These are phyloP conservation scores for Meandrina meandrites DNA, from an alignment of 92 coral and sea anemone species.

Conservation along the genomic window DNA sequence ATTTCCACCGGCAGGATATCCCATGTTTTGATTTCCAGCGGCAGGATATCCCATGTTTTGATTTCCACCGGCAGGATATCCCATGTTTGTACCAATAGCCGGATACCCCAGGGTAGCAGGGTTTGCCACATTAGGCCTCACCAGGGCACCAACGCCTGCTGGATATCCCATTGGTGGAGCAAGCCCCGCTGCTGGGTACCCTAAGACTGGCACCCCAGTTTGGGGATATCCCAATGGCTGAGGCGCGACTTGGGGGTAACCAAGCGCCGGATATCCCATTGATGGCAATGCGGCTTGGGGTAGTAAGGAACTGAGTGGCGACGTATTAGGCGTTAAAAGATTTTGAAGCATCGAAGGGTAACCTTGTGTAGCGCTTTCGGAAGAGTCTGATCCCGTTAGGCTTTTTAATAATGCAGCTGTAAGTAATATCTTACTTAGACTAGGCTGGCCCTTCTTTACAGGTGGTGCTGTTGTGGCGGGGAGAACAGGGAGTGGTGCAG, in stretches of 20 bases:
- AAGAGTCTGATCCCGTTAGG: conserved; percentile 17
- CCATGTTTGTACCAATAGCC: conserved; percentile 7
- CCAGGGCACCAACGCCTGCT: neutral
- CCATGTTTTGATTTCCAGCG: neutral
- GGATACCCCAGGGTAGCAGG: conserved; percentile 8
- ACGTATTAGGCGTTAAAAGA: neutral
- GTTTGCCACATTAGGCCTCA: conserved; percentile 10
- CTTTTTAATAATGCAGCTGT: conserved; percentile 35
- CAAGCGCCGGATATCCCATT: neutral
- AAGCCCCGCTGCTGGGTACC: neutral
- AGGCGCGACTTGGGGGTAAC: neutral
- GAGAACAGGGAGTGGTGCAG: neutral
- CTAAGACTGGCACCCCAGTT: neutral
- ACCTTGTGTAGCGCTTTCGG: conserved; percentile 17
- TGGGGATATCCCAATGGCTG: conserved; percentile 19
- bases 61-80: neutral
- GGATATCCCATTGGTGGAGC: neutral
- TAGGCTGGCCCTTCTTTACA: conserved; percentile 27
- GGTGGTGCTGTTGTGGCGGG: conserved; percentile 20
- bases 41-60: neutral
- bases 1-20: conserved; percentile 17
- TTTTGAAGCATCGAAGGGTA: conserved; percentile 20
- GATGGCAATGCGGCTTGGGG: neutral
- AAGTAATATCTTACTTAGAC: conserved; percentile 18
- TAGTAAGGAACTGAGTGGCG: conserved; percentile 11